Conservation (phyloP, 2,113 vertebrate genomes). For the Tragulus kanchil region DNA sequence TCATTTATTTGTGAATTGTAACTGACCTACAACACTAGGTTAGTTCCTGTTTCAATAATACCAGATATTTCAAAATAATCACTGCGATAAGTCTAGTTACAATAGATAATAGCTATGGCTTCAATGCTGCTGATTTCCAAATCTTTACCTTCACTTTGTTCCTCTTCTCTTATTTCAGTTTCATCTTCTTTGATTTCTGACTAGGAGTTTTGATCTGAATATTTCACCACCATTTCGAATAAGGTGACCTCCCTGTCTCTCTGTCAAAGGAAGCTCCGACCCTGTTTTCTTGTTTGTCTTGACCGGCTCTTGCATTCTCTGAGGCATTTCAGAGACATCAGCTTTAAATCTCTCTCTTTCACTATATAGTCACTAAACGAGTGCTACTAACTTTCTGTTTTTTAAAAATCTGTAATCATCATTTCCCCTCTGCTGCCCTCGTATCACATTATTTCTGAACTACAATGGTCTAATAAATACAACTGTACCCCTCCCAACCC, state of each 20-base stretch:
- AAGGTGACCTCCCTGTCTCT: neutral
- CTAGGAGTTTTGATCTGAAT: neutral
- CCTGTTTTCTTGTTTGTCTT: neutral
- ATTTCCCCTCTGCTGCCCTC: too few species aligned
- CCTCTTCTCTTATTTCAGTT: neutral
- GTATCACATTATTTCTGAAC: too few species aligned
- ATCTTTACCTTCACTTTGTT: neutral
- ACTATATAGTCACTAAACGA: neutral
- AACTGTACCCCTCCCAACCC: too few species aligned
- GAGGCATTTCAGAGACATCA: neutral
- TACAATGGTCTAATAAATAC: too few species aligned
- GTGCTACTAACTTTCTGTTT: too few species aligned
- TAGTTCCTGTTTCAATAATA: too few species aligned
- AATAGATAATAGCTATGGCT: neutral
- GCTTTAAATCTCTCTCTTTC: neutral
- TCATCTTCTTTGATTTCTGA: neutral
- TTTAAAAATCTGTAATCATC: too few species aligned
- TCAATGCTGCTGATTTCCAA: neutral
- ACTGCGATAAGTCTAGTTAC: too few species aligned
- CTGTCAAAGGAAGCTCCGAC: neutral
- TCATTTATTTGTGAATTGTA: too few species aligned
- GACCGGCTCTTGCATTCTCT: neutral
- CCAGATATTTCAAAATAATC: too few species aligned
- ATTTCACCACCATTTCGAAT: neutral
- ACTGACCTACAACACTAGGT: too few species aligned